Base-by-base conservation (phyloP, 2,113 vertebrate species). In the Odobenus rosmarus region DNA sequence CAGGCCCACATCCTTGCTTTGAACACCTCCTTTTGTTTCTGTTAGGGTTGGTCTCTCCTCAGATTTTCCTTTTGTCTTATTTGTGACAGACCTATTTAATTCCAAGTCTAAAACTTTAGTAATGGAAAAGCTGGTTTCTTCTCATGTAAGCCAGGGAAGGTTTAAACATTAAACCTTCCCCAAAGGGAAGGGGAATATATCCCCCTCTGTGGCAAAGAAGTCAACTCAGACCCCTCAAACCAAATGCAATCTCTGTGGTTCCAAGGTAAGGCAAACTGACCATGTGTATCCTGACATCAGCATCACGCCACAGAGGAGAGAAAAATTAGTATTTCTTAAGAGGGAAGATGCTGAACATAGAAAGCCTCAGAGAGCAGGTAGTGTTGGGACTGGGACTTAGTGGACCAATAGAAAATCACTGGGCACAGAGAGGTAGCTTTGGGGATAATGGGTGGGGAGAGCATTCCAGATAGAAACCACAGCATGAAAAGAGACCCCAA, bases 111-210 rank as follows among this genome's bases (percentile, higher is more conserved):
- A 57, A 55, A 53, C 33, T 76, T 90, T 57, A 55, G 53, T 83
- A 72, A 62, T 55, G 42, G 36, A 71, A 81, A 90, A 85, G 5
- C 31, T 42, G 13, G 62, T 42, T 88, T 77, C 12, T 31, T 46
- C 16, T 92, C 62, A 86, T 64, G 4, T 93, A 89, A 57, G 87
- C 77, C 90, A 91, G 82, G 57, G 46, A 93, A 90, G 15, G 57
- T 49, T 96, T 96, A 93, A 21, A 13, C 33, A 21, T 51, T 49
- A 90, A 94, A 76, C 18, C 59, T 59, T 82, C 23, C 1, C 11
- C 51, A 16, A 46, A 89, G 46, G 72, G 28, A 49, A 39, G 1
- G n/a, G 24, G 31, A 14, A 39, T 26, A 6, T 2, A 21, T 62
- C 26, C 3, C 39, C 15, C 28, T 59, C 6, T 46, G 16, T 3